Conservation (phyloP, 2,113 vertebrate species). For the Trichechus manatus region DNA sequence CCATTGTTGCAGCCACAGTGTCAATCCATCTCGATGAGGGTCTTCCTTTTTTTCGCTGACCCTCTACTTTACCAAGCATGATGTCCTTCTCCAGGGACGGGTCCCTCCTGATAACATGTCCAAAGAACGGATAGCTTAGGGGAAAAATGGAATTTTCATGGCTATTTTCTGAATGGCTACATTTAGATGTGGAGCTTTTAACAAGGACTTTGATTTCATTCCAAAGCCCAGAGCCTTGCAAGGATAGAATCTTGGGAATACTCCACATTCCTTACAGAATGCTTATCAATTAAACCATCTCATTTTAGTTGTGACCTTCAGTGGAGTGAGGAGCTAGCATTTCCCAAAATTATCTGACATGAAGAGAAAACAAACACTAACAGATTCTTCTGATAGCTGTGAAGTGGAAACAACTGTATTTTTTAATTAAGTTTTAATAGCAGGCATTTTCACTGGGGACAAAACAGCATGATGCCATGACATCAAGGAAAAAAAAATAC, state of each 20-base stretch:
- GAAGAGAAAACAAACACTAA: slow-evolving; percentile 81
- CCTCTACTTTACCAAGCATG: too few species aligned
- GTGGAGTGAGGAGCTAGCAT: slow-evolving; percentile 78
- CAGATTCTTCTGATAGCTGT: slow-evolving; percentile 77
- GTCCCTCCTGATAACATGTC: too few species aligned
- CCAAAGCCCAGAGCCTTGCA: slow-evolving; percentile 80
- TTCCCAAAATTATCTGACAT: slow-evolving; percentile 80
- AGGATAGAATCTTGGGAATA: slow-evolving; percentile 83
- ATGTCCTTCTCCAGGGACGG: too few species aligned
- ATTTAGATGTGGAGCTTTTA: slow-evolving; percentile 81
- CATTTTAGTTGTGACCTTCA: slow-evolving; percentile 81
- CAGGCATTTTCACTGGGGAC: slow-evolving; percentile 63
- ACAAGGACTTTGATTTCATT: slow-evolving; percentile 83
- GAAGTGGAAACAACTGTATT: slow-evolving; percentile 78
- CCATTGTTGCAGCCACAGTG: too few species aligned
- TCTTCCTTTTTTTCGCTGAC: too few species aligned
- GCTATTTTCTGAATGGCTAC: slow-evolving; percentile 83
- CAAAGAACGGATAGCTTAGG: slow-evolving; percentile 64
- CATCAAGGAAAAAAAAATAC: neutral
- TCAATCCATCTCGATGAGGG: too few species aligned
- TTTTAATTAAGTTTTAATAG: slow-evolving; percentile 74
- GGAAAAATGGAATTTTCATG: slow-evolving; percentile 74
- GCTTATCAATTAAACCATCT: slow-evolving; percentile 83
- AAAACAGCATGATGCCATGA: slow-evolving; percentile 50
- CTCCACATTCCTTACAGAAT: slow-evolving; percentile 79